Base-by-base conservation (phyloP, 2,113 vertebrate species). In the Felis chaus region DNA sequence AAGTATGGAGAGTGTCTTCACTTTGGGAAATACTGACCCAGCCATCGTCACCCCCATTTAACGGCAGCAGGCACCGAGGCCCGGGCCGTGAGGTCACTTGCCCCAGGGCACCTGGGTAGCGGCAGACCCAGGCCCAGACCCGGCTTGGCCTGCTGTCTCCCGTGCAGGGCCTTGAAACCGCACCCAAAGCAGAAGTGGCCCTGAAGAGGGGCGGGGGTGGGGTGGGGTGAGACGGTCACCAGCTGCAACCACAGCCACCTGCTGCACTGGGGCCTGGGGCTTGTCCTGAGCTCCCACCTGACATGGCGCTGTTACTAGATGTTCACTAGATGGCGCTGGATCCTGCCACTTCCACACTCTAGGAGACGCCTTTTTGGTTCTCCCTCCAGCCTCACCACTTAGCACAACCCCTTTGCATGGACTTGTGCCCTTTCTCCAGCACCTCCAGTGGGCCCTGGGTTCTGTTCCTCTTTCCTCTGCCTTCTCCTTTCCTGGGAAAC, bases 331-430 rank as follows among this genome's bases (percentile, higher is more conserved):
- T 78, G 94, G 95, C 48, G 11, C 55, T 41, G 6, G 3, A 2
- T 6, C 14, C 10, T 4, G 29, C 65, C 1, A 4, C 39, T 33
- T 1, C 1, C 0, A 23, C 10, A 41, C 3, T 13, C 14, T 36
- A 1, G 21, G 12, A 31, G 39, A 12, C 50, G 16, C 12, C 33
- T 41, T 21, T 21, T 2, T 8, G 39, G 65, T 36, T 16, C 25
- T 57, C 61, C 21, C 1, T 13, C 25, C 2, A 11, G 13, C 23
- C 5, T 16, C 1, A 1, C 33, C 33, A 50, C n/a, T 39, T 50
- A 29, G 45, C 61, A 53, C 39, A 7, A 53, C 7, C n/a, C 1
- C 41, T 61, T 45, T 12, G 5, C 7, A 50, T 14, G n/a, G 16
- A n/a, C 19, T 0, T 31, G 50, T 25, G 27, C 21, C 68, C 41